These are phyloP conservation scores for Tenthredo amoena DNA, from an alignment of 2,888 invertebrate genomes.

Conservation along the genomic window DNA sequence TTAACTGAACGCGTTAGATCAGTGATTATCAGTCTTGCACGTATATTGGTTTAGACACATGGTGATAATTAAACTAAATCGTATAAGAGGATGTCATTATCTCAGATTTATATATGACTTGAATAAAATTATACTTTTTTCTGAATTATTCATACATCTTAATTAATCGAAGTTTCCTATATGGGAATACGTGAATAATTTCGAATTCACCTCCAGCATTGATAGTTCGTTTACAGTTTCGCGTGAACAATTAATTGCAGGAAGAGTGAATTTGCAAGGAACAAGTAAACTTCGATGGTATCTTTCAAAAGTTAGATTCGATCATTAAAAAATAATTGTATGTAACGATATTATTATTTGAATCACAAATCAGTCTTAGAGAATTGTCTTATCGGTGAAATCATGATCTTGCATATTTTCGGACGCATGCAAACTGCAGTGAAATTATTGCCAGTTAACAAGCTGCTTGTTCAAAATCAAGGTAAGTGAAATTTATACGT, in stretches of 20 bases:
- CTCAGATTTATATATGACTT: not conserved
- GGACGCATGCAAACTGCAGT: not conserved
- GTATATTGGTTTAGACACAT: not conserved
- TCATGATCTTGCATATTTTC: not conserved
- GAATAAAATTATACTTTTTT: not conserved
- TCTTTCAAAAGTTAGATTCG: not conserved
- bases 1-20: not conserved
- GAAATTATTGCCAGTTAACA: not conserved
- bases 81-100: not conserved
- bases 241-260: not conserved
- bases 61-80: not conserved
- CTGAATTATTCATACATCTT: not conserved
- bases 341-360: not conserved
- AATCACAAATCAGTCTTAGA: not conserved
- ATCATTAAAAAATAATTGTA: not conserved
- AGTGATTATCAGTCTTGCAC: not conserved
- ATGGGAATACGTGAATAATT: not conserved
- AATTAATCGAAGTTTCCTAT: not conserved
- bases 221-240: not conserved
- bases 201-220: not conserved
- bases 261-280: not conserved
- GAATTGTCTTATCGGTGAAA: not conserved
- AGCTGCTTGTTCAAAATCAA: not conserved
- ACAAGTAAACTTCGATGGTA: not conserved
- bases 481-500: not conserved